Evolutionary conservation across 2,888 invertebrate species (phyloP).

Genomic region (Nesidiocoris tenuis): DNA sequence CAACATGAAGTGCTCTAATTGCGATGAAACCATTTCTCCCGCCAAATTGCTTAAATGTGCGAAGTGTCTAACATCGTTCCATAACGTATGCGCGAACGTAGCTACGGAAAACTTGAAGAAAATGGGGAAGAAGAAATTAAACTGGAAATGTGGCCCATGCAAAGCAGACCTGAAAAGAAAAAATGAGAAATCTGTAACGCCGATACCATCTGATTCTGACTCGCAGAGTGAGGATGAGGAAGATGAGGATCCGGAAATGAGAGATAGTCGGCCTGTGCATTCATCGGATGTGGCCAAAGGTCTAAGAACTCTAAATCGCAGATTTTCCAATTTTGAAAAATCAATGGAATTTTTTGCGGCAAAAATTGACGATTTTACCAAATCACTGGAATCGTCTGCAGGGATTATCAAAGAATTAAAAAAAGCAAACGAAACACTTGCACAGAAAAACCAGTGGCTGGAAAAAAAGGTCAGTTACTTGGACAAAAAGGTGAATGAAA

Average conservation of each 20-base stretch:
- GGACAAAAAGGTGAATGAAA: slow-evolving; percentile 4
- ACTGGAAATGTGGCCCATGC: no score
- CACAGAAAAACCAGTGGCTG: neutral
- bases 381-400: neutral
- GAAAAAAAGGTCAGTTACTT: neutral
- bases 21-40: no score
- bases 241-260: neutral
- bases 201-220: neutral
- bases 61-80: no score
- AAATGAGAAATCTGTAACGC: no score
- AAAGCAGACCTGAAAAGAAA: no score
- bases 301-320: neutral
- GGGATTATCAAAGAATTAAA: neutral
- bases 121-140: no score
- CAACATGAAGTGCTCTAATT: no score
- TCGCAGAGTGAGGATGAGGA: neutral
- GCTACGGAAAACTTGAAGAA: no score
- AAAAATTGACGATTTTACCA: neutral
- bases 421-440: neutral
- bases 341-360: neutral
- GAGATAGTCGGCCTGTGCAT: no score
- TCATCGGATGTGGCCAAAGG: neutral
- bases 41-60: no score
- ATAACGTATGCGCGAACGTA: no score
- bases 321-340: neutral